Conservation (phyloP, 2,113 vertebrate species). For the Hyaena hyaena region DNA sequence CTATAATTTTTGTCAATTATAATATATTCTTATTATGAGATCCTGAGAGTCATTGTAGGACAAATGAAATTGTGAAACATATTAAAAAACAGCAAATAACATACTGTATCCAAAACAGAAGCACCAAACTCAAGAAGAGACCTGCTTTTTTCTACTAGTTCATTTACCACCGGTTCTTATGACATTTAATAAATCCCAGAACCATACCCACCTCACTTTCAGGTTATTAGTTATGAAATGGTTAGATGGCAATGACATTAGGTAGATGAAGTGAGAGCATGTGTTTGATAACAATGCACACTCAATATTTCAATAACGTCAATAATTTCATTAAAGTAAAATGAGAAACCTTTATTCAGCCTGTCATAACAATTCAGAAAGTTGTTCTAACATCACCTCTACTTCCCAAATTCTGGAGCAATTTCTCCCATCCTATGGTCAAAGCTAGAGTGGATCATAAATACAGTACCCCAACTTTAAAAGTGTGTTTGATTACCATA, state of each 20-base stretch:
- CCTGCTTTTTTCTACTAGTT: not conserved
- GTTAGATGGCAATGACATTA: not conserved
- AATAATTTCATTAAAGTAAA: not conserved
- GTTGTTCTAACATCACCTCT: not conserved
- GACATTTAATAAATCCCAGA: not conserved
- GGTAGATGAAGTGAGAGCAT: rapidly evolving
- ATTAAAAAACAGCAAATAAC: slow-evolving; percentile 12
- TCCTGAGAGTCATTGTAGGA: not conserved
- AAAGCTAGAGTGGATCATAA: not conserved
- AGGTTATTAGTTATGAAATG: not conserved
- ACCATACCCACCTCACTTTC: not conserved
- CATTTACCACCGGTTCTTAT: not conserved
- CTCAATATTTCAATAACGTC: not conserved
- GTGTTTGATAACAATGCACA: not conserved
- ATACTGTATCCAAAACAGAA: not conserved
- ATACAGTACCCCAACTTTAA: not conserved
- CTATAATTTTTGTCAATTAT: not conserved
- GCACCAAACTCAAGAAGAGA: not conserved
- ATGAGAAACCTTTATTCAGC: not conserved
- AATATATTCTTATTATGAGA: slow-evolving; percentile 10
- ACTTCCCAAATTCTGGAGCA: not conserved
- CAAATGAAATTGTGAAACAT: not conserved
- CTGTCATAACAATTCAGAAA: not conserved
- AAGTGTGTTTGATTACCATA: not conserved
- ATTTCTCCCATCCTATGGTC: not conserved